Percentiles rank a stretch among this genome's conserved stretches.
These are phyloP conservation scores for Dromius quadrimaculatus DNA, from an alignment of 2,888 invertebrate species.

Conservation along the genomic window DNA sequence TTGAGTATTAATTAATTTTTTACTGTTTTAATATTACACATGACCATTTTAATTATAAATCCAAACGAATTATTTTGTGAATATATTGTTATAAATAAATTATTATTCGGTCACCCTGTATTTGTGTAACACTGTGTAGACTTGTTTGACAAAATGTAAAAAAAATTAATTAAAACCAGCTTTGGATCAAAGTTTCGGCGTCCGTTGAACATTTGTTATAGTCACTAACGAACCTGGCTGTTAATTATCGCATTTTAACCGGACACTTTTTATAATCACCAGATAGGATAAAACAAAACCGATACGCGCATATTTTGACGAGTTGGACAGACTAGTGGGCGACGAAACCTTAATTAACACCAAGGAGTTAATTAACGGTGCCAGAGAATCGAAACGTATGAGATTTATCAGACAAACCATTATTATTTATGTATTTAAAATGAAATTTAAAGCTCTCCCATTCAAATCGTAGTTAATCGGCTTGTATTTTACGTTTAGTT, in stretches of 20 bases:
- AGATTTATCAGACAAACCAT: not conserved
- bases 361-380: constrained; percentile 39
- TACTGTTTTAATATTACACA: constrained; percentile 11
- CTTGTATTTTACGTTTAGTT: too few relatives aligned
- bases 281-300: constrained; percentile 43
- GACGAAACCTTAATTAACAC: constrained; percentile 37
- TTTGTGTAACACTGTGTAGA: constrained; percentile 48
- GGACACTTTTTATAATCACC: constrained; percentile 21
- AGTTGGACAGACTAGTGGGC: constrained; percentile 13
- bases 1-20: constrained; percentile 36
- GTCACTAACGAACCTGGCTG: constrained; percentile 43
- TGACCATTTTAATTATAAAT: constrained; percentile 42
- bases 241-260: constrained; percentile 28
- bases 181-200: constrained; percentile 20
- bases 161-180: constrained; percentile 37
- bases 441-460: too few relatives aligned
- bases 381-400: not conserved
- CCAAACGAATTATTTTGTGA: not conserved
- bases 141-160: constrained; percentile 45
- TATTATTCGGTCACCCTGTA: too few relatives aligned
- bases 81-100: too few relatives aligned
- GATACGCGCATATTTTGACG: constrained; percentile 36
- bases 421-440: too few relatives aligned
- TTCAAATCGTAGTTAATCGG: too few relatives aligned
- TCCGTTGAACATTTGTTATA: constrained; percentile 45